Percentiles rank a stretch among this genome's conserved stretches.
Conservation (phyloP, 2,113 vertebrate genomes). For the Barnardius zonarius region DNA sequence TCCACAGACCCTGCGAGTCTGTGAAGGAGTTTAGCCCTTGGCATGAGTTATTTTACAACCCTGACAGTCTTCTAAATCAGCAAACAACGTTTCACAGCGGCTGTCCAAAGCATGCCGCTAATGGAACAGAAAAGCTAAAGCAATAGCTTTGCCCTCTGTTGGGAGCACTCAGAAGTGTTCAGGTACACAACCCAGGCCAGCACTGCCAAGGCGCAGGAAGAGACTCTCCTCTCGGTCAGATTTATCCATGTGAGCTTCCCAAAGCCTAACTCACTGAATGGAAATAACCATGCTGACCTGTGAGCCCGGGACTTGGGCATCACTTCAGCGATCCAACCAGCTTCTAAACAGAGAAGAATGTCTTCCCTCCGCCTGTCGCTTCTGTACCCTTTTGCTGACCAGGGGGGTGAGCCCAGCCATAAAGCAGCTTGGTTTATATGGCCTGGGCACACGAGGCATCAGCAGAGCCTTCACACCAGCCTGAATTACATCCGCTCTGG, state of each 20-base stretch:
- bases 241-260: not conserved
- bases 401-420: not conserved
- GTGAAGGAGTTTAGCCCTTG: not conserved
- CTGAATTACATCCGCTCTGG: not conserved
- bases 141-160: not conserved
- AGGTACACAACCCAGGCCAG: not conserved
- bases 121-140: not conserved
- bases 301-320: not conserved
- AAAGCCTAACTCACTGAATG: not conserved
- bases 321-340: not conserved
- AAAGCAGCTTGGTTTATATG: not conserved
- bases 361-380: rapidly evolving
- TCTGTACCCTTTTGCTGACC: not conserved
- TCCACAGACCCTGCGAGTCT: not conserved
- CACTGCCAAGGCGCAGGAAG: not conserved
- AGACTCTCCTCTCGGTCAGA: not conserved
- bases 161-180: not conserved
- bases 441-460: not conserved
- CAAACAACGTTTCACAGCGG: not conserved
- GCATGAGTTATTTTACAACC: not conserved
- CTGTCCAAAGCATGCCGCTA: not conserved
- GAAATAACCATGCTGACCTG: not conserved
- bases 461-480: not conserved
- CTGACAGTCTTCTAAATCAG: not conserved
- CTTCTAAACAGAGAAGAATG: not conserved